Base-by-base conservation (phyloP, 2,797 vertebrate species). In the Cyprinella venusta region DNA sequence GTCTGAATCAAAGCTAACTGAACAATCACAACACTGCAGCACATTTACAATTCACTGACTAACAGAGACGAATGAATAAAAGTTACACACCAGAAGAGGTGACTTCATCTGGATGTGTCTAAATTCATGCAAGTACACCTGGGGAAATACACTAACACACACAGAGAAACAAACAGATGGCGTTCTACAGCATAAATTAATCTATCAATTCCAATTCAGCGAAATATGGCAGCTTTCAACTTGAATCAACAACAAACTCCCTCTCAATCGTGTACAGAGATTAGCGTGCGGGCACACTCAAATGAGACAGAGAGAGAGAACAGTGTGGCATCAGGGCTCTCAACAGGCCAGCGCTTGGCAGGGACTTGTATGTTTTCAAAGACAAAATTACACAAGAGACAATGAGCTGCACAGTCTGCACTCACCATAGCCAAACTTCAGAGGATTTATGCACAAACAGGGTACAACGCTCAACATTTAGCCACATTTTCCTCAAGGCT, bases 311-410 rank as follows among this genome's bases (percentile, higher is more conserved):
- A 42, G 72, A 42, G 72, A 68, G 79, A 82, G 76, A 79, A 52
- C 21, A 48, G 80, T 56, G 79, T 76, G 81, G 84, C 83, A 76
- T 76, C 63, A 19, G 64, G 71, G 40, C 61, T 79, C 76, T 80
- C 82, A 63, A 75, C 72, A 87, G 91, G 89, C 91, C 81, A 83
- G 87, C 38, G 80, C 82, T 90, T 93, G 90, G 88, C 87, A 89
- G 78, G 83, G 83, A 87, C 87, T 45, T 87, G 91, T 88, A 90
- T 90, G 92, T 90, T 93, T 93, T 93, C 88, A 91, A 94, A 93
- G 93, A 92, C 91, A 92, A 90, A 91, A 91, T 91, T 86, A 91
- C 92, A 91, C 90, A 83, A 83, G 91, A 91, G 91, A 81, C 76
- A 72, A 76, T 72, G 13, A 70, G 61, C 56, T 54, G 70, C 69